Conservation (phyloP, 2,113 vertebrate genomes). For the Symphodus melops region DNA sequence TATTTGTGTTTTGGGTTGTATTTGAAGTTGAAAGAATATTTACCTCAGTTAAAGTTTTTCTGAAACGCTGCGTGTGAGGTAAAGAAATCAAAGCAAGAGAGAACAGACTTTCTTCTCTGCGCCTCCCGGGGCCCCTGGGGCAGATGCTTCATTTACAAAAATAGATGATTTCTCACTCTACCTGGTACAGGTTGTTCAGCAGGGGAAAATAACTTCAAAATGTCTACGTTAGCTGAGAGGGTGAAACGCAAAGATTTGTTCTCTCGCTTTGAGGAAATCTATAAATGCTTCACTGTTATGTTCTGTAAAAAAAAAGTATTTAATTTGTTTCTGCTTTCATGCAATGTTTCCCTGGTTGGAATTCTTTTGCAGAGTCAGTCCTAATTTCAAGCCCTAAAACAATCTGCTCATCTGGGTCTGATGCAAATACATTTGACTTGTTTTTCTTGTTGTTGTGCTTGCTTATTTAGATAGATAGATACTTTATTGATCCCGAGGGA, state of each 20-base stretch:
- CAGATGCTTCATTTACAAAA: constrained; percentile 48
- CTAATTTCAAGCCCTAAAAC: too few relatives aligned
- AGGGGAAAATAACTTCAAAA: neutral
- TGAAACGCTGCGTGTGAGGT: constrained; percentile 27
- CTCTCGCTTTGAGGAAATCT: neutral
- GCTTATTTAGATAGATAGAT: too few relatives aligned
- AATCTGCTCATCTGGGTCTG: neutral
- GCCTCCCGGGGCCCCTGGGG: constrained; percentile 23
- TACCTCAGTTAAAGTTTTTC: constrained; percentile 36
- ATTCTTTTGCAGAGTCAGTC: neutral
- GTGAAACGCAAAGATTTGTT: neutral
- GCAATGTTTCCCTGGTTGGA: neutral
- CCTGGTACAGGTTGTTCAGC: constrained; percentile 32
- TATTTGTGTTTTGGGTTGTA: constrained; percentile 27
- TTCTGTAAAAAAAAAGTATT: neutral
- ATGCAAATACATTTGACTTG: neutral
- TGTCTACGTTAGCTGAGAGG: neutral
- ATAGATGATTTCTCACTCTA: constrained; percentile 42
- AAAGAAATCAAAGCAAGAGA: constrained; percentile 56
- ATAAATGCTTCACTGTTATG: neutral
- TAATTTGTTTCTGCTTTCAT: neutral
- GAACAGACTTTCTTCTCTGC: constrained; percentile 41
- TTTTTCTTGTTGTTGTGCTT: neutral
- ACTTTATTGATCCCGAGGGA: too few relatives aligned
- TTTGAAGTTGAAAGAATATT: constrained; percentile 51